A percentile compares a stretch with the other conserved stretches of the same genome.
These are phyloP conservation scores for Taenaris catops DNA, from an alignment of 2,888 invertebrate genomes.

Conservation along the genomic window DNA sequence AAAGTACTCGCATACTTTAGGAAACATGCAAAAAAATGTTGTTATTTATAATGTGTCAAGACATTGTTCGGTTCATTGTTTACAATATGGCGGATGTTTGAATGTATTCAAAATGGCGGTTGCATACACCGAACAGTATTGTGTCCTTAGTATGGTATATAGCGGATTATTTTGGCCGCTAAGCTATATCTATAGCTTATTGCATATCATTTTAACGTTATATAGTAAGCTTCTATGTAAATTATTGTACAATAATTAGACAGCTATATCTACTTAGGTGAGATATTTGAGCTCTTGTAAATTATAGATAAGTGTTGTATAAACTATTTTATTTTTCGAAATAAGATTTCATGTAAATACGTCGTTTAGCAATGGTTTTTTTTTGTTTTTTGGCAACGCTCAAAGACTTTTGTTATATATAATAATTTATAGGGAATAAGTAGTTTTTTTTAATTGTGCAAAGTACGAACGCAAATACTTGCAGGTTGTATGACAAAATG, in stretches of 20 bases:
- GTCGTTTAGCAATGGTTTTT: conserved; percentile 29
- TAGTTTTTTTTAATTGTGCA: conserved; percentile 21
- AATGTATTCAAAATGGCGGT: conserved; percentile 7
- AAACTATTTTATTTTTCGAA: conserved; percentile 51
- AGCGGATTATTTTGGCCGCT: conserved; percentile 28
- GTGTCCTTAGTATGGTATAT: conserved; percentile 24
- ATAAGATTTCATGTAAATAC: conserved; percentile 71
- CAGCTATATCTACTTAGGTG: conserved; percentile 68
- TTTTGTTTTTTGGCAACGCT: conserved; percentile 36
- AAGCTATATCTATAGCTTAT: conserved; percentile 56
- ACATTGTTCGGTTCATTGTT: too few species aligned
- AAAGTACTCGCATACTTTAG: too few species aligned
- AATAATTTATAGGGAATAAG: conserved; percentile 23
- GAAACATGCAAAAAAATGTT: too few species aligned
- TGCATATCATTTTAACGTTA: conserved; percentile 71
- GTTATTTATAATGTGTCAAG: too few species aligned
- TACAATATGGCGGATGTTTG: too few species aligned
- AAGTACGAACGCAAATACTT: too few species aligned
- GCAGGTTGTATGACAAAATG: too few species aligned
- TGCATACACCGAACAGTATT: background rate
- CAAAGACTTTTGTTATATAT: conserved; percentile 32
- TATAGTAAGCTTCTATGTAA: conserved; percentile 65
- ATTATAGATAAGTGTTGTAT: conserved; percentile 55
- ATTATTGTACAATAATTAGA: conserved; percentile 74
- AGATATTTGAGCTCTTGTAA: conserved; percentile 46